Conservation (phyloP, 2,113 vertebrate species). For the human (Homo sapiens) region GRCh38 chr19:2722001-2722500, state of each 20-base stretch:
- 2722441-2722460: background rate
- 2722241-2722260: background rate
- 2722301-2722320: background rate
- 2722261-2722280: too few species aligned
- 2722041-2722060: background rate
- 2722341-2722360: background rate
- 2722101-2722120: background rate
- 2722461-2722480: background rate
- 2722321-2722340: background rate
- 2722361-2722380: background rate
- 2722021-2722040: background rate
- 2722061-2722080: background rate
- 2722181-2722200: background rate
- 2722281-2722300: background rate
- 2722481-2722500: background rate
- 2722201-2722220: accelerated
- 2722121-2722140: accelerated
- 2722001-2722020: too few species aligned
- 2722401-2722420: background rate
- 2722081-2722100: background rate
- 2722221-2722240: background rate
- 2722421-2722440: background rate
- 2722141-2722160: too few species aligned
- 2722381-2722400: background rate
- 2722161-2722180: too few species aligned